Base-by-base conservation (phyloP, 2,113 vertebrate species). In the Chionis minor region DNA sequence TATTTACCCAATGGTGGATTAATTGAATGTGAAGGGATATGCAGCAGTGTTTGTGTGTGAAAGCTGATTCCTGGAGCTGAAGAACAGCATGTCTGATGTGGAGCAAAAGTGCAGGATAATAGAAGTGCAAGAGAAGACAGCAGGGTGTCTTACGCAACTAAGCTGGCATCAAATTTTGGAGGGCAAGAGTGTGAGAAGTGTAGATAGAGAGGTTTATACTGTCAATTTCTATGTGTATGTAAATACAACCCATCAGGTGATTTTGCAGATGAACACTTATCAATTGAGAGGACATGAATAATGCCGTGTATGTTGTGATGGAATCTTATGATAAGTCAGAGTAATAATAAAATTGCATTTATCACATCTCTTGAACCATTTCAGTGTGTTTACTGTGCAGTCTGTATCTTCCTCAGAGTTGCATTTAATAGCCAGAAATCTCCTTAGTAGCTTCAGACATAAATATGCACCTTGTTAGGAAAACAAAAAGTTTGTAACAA, bases 1-100 rank as follows among this genome's bases (percentile, higher is more conserved):
- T 28, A 12, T 3, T 33, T 49, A 38, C 8, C 6, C 1, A 2
- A 3, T 0, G 0, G 12, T 54, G 10, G 6, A 30, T 61, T 51
- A 92, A 61, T 30, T 33, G 32, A 86, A 51, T 33, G 16, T 47
- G 38, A 81, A 73, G 3, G 14, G 20, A 27, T 40, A 26, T 32
- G 12, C 24, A 52, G 27, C 33, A 14, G 11, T 59, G 8, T 40
- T 52, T 83, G 22, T 35, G 8, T 61, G 20, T 40, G 24, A 61
- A 89, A 62, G 16, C 6, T 62, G 24, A 56, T 62, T 59, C 15
- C 6, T 78, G 30, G 23, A 61, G 33, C 30, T 81, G 30, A 51
- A 54, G 24, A 27, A 91, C 9, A 73, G 3, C 3, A 12, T 6
- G 1, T 45, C 55, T 81, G 27, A 32, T 35, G 38, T 40, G 59